phyloP scores from a whole-genome alignment of 1,140 invertebrate genomes.

The Drosophila melanogaster region Release_6_plus_ISO1_MT NT_033777.3:13715501-13716000 shows the following conservation, averaged over 20 bases:
- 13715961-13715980: constrained; percentile 55
- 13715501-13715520: constrained; percentile 2
- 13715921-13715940: constrained; percentile 31
- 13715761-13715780: constrained; percentile 36
- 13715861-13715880: background rate
- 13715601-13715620: constrained; percentile 16
- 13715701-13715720: constrained; percentile 64
- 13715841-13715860: constrained; percentile 57
- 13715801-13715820: constrained; percentile 50
- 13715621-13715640: background rate
- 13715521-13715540: background rate
- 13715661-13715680: constrained; percentile 77
- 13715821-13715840: constrained; percentile 38
- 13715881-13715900: constrained; percentile 36
- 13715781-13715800: constrained; percentile 67
- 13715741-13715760: constrained; percentile 70
- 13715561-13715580: constrained; percentile 48
- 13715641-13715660: constrained; percentile 55
- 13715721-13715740: constrained; percentile 80
- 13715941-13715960: constrained; percentile 58
- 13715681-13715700: constrained; percentile 73
- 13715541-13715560: constrained; percentile 18
- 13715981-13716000: constrained; percentile 64
- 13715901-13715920: constrained; percentile 62
- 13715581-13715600: constrained; percentile 53